Conservation (phyloP, 1,140 invertebrate species). For the Oscheius sp. region DNA sequence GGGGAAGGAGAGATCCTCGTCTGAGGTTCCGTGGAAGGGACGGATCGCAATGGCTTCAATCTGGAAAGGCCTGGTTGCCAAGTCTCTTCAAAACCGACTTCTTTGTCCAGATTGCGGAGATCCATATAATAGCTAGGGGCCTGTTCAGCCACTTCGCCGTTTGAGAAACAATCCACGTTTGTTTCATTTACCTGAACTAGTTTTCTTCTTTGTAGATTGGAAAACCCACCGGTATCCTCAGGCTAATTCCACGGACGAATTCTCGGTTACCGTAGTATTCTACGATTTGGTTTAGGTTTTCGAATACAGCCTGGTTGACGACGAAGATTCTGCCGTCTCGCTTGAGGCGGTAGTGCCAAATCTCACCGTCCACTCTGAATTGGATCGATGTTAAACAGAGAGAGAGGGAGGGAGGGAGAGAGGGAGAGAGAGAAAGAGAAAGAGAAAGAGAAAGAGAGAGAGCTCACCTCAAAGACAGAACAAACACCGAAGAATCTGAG, state of each 20-base stretch:
- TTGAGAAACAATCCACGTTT: slow-evolving; percentile 46
- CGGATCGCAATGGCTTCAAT: slow-evolving; percentile 46
- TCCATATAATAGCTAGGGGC: slow-evolving; percentile 58
- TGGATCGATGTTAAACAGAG: not conserved
- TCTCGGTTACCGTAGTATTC: slow-evolving; percentile 53
- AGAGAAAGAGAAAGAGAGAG: no score
- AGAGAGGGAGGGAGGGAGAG: not conserved
- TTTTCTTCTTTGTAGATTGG: no score
- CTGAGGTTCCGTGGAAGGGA: slow-evolving; percentile 41
- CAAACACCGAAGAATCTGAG: slow-evolving; percentile 54
- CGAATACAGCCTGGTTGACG: slow-evolving; percentile 58
- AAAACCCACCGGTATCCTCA: slow-evolving; percentile 54
- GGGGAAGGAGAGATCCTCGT: slow-evolving; percentile 50
- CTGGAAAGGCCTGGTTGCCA: no score
- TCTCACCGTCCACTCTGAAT: slow-evolving; percentile 50
- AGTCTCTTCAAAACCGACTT: slow-evolving; percentile 41
- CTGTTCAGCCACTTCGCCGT: slow-evolving; percentile 2
- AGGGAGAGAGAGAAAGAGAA: slow-evolving; percentile 21
- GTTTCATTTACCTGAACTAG: slow-evolving; percentile 58
- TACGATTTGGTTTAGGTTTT: slow-evolving; percentile 59
- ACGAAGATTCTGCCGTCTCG: slow-evolving; percentile 60
- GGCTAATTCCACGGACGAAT: slow-evolving; percentile 55
- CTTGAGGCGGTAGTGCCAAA: slow-evolving; percentile 60
- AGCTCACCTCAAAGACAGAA: slow-evolving; percentile 54
- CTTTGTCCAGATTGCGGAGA: slow-evolving; percentile 53